Conservation (phyloP, 2,888 invertebrate genomes). For the Seira musarum region DNA sequence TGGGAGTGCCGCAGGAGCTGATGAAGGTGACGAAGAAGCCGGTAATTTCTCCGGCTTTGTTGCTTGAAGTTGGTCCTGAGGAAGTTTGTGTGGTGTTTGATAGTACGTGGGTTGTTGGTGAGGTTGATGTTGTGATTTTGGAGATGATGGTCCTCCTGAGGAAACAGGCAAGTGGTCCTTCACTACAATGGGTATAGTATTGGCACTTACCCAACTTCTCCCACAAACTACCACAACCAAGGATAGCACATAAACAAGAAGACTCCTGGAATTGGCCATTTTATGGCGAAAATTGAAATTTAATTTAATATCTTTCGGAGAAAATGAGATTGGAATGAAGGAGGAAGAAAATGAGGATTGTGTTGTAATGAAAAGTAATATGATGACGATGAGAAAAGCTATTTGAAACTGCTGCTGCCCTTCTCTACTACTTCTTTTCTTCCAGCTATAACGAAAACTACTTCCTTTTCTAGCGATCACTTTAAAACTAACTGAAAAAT, state of each 20-base stretch:
- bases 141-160: conserved; percentile 25
- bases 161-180: conserved; percentile 12
- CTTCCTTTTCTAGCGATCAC: conserved; percentile 21
- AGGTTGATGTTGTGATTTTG: conserved; percentile 24
- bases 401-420: conserved; percentile 47
- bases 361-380: conserved; percentile 46
- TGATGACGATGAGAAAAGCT: conserved; percentile 36
- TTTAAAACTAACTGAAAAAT: conserved; percentile 45
- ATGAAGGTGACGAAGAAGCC: not conserved
- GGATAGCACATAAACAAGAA: conserved; percentile 54
- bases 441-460: not conserved
- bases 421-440: not conserved
- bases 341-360: not conserved
- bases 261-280: conserved; percentile 58
- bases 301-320: conserved; percentile 55
- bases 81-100: conserved; percentile 11
- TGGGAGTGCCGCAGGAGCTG: conserved; percentile 13
- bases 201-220: conserved; percentile 51
- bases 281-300: conserved; percentile 60
- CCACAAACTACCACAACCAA: conserved; percentile 38
- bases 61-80: not conserved
- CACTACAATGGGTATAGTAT: conserved; percentile 28
- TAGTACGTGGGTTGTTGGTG: conserved; percentile 1
- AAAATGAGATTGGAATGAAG: conserved; percentile 44
- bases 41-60: not conserved